Percentiles rank a stretch among this genome's conserved stretches.
phyloP scores from a whole-genome alignment of 2,113 vertebrate genomes.

The Xyrauchen texanus region DNA sequence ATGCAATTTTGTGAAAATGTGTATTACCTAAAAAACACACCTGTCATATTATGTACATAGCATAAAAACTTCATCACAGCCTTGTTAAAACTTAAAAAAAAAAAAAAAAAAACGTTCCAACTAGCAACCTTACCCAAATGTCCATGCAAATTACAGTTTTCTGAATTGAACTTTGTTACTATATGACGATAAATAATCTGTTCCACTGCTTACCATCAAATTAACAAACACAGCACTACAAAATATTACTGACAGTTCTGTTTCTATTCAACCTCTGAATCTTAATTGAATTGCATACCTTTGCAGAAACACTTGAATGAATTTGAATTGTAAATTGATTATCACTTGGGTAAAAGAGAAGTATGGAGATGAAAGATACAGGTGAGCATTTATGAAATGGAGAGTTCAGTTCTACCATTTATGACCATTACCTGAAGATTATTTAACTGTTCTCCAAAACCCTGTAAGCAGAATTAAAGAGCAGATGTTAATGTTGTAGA shows the following conservation, averaged over 20 bases:
- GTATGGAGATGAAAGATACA: neutral
- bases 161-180: neutral
- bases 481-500: constrained; percentile 26
- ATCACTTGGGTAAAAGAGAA: constrained; percentile 13
- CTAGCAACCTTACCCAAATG: neutral
- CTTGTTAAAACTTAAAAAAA: neutral
- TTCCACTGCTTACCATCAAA: constrained; percentile 1
- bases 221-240: constrained; percentile 5
- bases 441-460: neutral
- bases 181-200: constrained; percentile 3
- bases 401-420: neutral
- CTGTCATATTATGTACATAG: too few relatives aligned
- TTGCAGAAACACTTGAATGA: constrained; percentile 15
- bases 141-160: neutral
- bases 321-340: constrained; percentile 38
- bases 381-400: neutral
- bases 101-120: neutral
- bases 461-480: neutral
- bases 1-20: too few relatives aligned
- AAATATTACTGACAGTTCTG: neutral
- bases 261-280: constrained; percentile 16
- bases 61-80: too few relatives aligned
- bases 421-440: neutral
- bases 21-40: too few relatives aligned
- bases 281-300: constrained; percentile 30